These are phyloP conservation scores for Xenotilapia leptura DNA, from an alignment of 2,113 vertebrate genomes.

Conservation along the genomic window DNA sequence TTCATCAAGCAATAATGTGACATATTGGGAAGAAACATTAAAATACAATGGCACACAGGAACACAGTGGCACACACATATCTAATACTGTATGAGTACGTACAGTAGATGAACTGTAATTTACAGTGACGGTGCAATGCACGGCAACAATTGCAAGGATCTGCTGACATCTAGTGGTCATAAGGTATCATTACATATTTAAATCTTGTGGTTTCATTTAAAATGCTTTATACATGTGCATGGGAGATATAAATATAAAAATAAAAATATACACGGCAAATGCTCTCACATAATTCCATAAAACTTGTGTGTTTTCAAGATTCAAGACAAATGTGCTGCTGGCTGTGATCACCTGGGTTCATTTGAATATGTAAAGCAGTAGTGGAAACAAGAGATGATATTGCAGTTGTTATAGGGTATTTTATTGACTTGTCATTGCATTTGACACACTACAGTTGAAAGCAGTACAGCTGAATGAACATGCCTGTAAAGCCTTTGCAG, in stretches of 20 bases:
- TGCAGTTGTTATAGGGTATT: not conserved
- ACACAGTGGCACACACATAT: not conserved
- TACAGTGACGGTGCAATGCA: not conserved
- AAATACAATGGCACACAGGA: not conserved
- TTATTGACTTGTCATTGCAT: not conserved
- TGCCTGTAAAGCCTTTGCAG: not conserved
- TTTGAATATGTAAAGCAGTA: not conserved
- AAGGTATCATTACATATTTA: not conserved
- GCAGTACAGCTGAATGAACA: not conserved
- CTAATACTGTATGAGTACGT: not conserved
- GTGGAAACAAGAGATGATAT: not conserved
- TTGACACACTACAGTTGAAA: not conserved
- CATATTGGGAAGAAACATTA: not conserved
- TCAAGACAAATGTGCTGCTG: not conserved
- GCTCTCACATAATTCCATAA: not conserved
- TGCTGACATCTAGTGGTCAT: constrained; percentile 57
- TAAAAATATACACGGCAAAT: not conserved
- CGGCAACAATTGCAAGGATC: not conserved
- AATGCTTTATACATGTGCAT: not conserved
- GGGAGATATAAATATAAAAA: not conserved
- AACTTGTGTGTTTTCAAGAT: not conserved
- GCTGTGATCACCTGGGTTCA: not conserved
- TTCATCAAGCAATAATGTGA: constrained; percentile 5
- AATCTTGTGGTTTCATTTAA: not conserved
- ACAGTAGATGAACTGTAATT: not conserved